These are phyloP conservation scores for Frankliniella fusca DNA, from an alignment of 2,888 invertebrate genomes.

Conservation along the genomic window DNA sequence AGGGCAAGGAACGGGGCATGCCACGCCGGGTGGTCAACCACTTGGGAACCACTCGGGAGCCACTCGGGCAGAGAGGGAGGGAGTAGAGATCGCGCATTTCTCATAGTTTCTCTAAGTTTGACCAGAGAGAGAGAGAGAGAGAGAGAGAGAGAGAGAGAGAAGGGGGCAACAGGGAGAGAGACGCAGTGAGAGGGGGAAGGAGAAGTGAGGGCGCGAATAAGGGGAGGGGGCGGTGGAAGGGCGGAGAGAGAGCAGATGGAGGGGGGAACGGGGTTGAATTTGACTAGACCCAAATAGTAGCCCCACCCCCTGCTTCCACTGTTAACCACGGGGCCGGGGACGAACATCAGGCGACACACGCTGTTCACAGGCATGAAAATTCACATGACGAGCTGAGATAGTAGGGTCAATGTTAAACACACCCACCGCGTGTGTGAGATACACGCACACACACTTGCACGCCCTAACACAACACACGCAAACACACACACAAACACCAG, in stretches of 20 bases:
- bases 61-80: too few species aligned
- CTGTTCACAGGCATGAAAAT: background rate
- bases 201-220: background rate
- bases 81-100: background rate
- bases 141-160: background rate
- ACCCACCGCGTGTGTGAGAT: too few species aligned
- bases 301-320: background rate
- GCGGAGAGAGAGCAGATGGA: background rate
- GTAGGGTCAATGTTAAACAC: background rate
- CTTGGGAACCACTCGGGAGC: too few species aligned
- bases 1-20: too few species aligned
- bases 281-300: background rate
- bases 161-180: too few species aligned
- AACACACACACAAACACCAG: background rate
- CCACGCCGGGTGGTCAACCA: too few species aligned
- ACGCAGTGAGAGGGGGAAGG: background rate
- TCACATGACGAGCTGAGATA: background rate
- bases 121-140: background rate
- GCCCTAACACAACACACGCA: too few species aligned
- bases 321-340: background rate
- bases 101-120: background rate
- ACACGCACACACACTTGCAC: too few species aligned
- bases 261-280: background rate
- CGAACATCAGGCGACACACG: background rate
- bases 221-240: too few species aligned